These are phyloP conservation scores for Stegodyphus mimosarum DNA, from an alignment of 1,140 invertebrate species.

Conservation along the genomic window DNA sequence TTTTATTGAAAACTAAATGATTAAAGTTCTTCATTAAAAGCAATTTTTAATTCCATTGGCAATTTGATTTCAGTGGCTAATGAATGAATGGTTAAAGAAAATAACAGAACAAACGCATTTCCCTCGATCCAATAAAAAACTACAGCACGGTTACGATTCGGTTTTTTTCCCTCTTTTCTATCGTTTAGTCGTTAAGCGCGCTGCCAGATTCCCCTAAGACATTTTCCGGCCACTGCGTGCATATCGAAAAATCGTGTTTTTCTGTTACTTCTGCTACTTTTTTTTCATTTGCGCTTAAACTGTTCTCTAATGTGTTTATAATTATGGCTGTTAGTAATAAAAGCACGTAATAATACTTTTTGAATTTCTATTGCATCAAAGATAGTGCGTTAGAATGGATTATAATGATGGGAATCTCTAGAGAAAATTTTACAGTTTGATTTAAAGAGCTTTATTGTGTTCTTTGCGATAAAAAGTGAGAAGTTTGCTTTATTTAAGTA, in stretches of 20 bases:
- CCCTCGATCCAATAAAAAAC: background rate
- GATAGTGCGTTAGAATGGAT: background rate
- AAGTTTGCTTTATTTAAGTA: too few species aligned
- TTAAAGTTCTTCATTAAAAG: conserved; percentile 8
- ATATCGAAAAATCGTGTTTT: conserved; percentile 30
- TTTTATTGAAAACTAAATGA: too few species aligned
- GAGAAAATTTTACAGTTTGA: background rate
- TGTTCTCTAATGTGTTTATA: conserved; percentile 3
- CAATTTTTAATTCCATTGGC: conserved; percentile 21
- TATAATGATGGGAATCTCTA: background rate
- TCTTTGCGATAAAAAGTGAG: too few species aligned
- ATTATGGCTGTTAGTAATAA: conserved; percentile 3
- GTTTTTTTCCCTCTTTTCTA: background rate
- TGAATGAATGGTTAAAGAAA: conserved; percentile 12
- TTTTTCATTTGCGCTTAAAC: background rate
- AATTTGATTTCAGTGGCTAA: conserved; percentile 6
- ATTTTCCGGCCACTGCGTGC: conserved; percentile 8
- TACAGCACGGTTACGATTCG: conserved; percentile 18
- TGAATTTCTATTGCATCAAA: background rate
- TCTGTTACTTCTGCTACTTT: background rate
- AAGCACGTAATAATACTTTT: conserved; percentile 2
- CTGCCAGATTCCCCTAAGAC: conserved; percentile 6
- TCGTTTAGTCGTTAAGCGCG: conserved; percentile 23
- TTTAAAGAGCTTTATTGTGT: too few species aligned
- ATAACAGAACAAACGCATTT: conserved; percentile 4